These are phyloP conservation scores for Empidonax traillii DNA, from an alignment of 2,113 vertebrate species.

Conservation along the genomic window DNA sequence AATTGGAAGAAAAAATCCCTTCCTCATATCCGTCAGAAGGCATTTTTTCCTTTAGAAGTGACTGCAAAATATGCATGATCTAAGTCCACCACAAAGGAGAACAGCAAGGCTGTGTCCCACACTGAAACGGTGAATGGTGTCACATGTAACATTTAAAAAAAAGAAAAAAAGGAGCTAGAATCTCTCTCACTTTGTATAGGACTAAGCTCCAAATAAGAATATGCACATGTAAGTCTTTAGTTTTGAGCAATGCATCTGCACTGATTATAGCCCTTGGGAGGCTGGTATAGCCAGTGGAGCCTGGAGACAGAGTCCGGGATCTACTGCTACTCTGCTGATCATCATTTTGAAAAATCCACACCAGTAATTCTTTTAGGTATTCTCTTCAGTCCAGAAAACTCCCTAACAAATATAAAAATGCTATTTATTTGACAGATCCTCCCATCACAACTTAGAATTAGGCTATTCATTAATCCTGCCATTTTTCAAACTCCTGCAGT, in stretches of 20 bases:
- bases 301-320: neutral
- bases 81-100: neutral
- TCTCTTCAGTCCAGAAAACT: neutral
- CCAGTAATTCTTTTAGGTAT: neutral
- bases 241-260: neutral
- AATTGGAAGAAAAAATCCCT: neutral
- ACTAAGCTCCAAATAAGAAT: neutral
- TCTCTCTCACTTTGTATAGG: neutral
- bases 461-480: neutral
- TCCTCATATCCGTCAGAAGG: neutral
- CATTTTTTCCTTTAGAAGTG: neutral
- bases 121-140: neutral
- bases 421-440: neutral
- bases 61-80: neutral
- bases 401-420: neutral
- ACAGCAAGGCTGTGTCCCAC: neutral
- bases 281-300: neutral
- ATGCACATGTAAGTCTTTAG: neutral
- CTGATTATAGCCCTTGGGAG: neutral
- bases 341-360: neutral
- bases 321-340: accelerated
- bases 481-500: neutral
- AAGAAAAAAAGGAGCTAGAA: neutral
- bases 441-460: neutral
- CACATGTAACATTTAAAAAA: neutral